These are phyloP conservation scores for Tortricodes alternella DNA, from an alignment of 2,888 invertebrate species.

Conservation along the genomic window DNA sequence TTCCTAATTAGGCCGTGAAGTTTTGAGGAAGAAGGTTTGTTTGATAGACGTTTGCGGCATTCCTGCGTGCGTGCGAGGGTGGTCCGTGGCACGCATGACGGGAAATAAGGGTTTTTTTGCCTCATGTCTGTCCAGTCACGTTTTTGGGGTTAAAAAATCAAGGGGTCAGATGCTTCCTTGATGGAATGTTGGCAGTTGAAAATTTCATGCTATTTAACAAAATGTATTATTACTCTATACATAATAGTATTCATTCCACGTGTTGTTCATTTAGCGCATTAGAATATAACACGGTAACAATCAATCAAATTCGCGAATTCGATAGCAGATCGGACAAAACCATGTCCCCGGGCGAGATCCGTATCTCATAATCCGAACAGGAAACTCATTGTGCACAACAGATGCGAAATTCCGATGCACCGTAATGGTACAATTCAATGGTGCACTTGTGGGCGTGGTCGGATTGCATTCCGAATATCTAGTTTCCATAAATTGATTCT, in stretches of 20 bases:
- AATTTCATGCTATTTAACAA: background rate
- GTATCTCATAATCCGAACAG: constrained; percentile 79
- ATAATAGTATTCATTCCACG: background rate
- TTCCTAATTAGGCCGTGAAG: constrained; percentile 79
- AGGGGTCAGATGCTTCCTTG: constrained; percentile 8
- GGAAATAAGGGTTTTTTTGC: constrained; percentile 33
- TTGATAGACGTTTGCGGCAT: constrained; percentile 30
- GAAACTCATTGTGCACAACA: constrained; percentile 74
- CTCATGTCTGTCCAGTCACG: constrained; percentile 26
- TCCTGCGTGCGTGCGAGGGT: constrained; percentile 52
- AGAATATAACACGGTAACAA: constrained; percentile 35
- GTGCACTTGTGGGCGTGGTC: constrained; percentile 73
- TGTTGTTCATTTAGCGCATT: constrained; percentile 29
- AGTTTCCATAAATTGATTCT: constrained; percentile 49
- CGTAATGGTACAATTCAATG: constrained; percentile 51
- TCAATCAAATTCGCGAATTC: constrained; percentile 48
- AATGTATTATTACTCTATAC: background rate
- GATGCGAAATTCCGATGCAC: constrained; percentile 76
- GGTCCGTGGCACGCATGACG: constrained; percentile 48
- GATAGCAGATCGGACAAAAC: constrained; percentile 57
- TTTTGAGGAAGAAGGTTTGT: constrained; percentile 53
- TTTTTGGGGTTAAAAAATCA: background rate
- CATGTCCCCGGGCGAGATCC: constrained; percentile 68
- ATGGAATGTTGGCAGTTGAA: constrained; percentile 3
- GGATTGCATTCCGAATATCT: constrained; percentile 59